These are phyloP conservation scores for Sphecodes monilicornis DNA, from an alignment of 2,888 invertebrate species.

Conservation along the genomic window DNA sequence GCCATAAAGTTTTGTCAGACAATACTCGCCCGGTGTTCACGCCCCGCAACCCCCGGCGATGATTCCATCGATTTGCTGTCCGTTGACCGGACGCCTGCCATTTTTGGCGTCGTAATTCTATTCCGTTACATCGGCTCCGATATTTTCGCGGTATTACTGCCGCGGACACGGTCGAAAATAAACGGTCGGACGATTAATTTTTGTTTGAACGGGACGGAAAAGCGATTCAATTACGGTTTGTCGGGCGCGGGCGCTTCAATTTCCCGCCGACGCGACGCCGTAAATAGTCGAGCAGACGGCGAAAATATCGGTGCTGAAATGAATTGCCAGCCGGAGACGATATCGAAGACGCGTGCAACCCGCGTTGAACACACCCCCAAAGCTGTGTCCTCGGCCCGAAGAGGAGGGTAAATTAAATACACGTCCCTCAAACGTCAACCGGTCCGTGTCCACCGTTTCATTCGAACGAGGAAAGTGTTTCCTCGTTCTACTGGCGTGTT, in stretches of 20 bases:
- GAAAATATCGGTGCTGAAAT: conserved; percentile 59
- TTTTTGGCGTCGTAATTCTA: conserved; percentile 64
- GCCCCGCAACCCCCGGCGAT: not conserved
- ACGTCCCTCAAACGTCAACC: conserved; percentile 12
- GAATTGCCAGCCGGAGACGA: conserved; percentile 56
- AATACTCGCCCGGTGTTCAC: not conserved
- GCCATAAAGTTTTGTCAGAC: not conserved
- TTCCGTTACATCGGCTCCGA: conserved; percentile 53
- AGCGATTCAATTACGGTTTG: conserved; percentile 58
- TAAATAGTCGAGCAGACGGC: conserved; percentile 57
- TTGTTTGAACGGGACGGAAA: conserved; percentile 53
- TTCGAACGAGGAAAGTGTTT: not conserved
- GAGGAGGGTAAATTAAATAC: conserved; percentile 23
- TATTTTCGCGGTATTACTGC: conserved; percentile 63
- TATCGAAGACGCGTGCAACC: conserved; percentile 37
- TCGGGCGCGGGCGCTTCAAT: conserved; percentile 52
- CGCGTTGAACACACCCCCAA: conserved; percentile 15
- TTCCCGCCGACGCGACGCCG: conserved; percentile 41
- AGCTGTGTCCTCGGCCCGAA: not conserved
- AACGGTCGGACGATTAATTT: conserved; percentile 64
- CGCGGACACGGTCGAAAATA: conserved; percentile 55
- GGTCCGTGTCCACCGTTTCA: not conserved
- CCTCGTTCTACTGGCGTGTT: not conserved
- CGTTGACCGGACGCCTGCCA: conserved; percentile 51
- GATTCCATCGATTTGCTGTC: conserved; percentile 55